Evolutionary conservation across 2,113 vertebrate genomes (phyloP).

Genomic region (Dipodomys ordii): DNA sequence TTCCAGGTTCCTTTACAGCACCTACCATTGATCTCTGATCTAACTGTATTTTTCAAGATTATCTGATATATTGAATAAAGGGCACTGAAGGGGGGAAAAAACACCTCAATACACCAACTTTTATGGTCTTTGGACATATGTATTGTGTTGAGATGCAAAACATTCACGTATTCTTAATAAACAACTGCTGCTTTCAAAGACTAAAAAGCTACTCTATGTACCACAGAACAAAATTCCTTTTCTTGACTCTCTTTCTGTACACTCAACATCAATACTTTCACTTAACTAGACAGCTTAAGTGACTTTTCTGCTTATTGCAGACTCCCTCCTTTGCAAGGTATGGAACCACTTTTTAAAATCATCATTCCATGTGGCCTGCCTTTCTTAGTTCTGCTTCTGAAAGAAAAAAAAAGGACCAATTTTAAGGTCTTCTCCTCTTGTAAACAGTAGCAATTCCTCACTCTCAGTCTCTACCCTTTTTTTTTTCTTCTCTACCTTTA

Average conservation of each 20-base stretch:
- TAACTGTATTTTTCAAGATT: background rate
- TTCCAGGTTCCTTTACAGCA: background rate
- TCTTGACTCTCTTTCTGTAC: background rate
- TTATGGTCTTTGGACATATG: background rate
- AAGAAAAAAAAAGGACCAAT: background rate
- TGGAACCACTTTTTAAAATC: conserved; percentile 23
- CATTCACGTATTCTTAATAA: conserved; percentile 12
- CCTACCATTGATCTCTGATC: background rate
- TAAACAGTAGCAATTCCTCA: background rate
- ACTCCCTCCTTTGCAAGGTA: conserved; percentile 46
- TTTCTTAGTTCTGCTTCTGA: conserved; percentile 53
- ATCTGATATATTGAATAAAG: background rate
- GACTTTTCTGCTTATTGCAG: conserved; percentile 19
- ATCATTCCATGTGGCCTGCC: background rate
- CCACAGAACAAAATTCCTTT: background rate
- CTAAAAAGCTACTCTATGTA: background rate
- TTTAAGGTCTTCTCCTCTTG: conserved; percentile 46
- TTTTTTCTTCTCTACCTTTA: background rate
- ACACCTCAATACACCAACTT: background rate
- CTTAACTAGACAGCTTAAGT: conserved; percentile 8
- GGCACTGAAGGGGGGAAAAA: background rate
- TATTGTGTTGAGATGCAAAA: background rate
- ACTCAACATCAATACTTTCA: conserved; percentile 39
- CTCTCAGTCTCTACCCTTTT: background rate
- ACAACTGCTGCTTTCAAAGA: conserved; percentile 18